Conservation (phyloP, 2,888 invertebrate species). For the Drepana falcataria region DNA sequence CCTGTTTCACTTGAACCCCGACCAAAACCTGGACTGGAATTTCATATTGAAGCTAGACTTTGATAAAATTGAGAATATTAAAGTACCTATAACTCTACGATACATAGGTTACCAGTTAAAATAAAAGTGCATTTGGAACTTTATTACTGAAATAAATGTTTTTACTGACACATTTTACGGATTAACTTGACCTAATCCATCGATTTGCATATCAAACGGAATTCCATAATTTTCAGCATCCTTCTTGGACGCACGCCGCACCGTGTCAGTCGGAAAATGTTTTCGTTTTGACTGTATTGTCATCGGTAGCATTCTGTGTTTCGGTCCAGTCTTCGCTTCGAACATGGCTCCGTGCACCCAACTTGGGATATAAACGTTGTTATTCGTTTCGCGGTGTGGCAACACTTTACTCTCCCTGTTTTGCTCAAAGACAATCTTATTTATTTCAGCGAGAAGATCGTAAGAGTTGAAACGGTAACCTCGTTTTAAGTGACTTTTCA, state of each 20-base stretch:
- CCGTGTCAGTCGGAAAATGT: constrained; percentile 6
- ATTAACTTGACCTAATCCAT: constrained; percentile 49
- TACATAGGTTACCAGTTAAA: too few relatives aligned
- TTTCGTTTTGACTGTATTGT: not conserved
- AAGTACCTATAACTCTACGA: too few relatives aligned
- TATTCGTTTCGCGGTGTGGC: constrained; percentile 22
- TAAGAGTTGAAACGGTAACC: not conserved
- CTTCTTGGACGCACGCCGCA: constrained; percentile 17
- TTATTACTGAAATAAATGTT: not conserved
- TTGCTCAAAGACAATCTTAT: constrained; percentile 10
- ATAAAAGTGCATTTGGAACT: too few relatives aligned
- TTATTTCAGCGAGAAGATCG: not conserved
- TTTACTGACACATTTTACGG: constrained; percentile 11
- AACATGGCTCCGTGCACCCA: constrained; percentile 21
- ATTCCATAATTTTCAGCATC: constrained; percentile 28
- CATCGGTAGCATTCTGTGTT: constrained; percentile 2
- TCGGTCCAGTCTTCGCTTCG: not conserved
- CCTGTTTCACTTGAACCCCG: too few relatives aligned
- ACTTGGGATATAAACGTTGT: constrained; percentile 31
- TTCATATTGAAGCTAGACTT: too few relatives aligned
- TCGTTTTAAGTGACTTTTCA: not conserved
- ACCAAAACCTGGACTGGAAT: too few relatives aligned
- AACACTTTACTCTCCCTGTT: constrained; percentile 15
- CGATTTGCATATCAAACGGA: constrained; percentile 48
- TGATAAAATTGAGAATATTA: too few relatives aligned